Conservation (phyloP, 2,113 vertebrate genomes). For the Chascanopsetta lugubris region DNA sequence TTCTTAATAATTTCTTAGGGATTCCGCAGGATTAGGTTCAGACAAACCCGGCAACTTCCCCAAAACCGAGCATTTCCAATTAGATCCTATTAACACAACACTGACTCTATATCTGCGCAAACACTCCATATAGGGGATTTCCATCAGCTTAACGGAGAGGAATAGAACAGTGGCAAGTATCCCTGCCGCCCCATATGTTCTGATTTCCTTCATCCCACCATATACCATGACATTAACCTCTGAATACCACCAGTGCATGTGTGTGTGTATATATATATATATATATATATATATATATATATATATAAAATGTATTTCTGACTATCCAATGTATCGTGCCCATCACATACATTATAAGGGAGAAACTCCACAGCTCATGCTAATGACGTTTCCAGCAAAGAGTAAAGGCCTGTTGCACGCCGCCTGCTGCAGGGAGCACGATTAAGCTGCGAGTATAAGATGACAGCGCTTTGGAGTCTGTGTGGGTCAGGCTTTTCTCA, state of each 20-base stretch:
- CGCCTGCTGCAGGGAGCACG: slow-evolving; percentile 4
- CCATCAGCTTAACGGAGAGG: slow-evolving; percentile 45
- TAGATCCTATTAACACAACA: slow-evolving; percentile 72
- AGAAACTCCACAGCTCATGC: slow-evolving; percentile 29
- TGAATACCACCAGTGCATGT: neutral
- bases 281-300: no score
- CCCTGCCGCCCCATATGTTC: slow-evolving; percentile 13
- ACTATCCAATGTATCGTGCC: slow-evolving; percentile 6
- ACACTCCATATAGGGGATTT: slow-evolving; percentile 65
- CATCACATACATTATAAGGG: slow-evolving; percentile 7
- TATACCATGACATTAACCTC: slow-evolving; percentile 4
- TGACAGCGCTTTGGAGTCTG: slow-evolving; percentile 28
- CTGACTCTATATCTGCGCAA: slow-evolving; percentile 59
- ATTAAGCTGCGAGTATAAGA: slow-evolving; percentile 40
- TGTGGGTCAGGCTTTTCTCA: slow-evolving; percentile 16
- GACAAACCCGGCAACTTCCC: slow-evolving; percentile 65
- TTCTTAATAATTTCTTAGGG: slow-evolving; percentile 66
- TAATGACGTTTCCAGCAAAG: slow-evolving; percentile 32
- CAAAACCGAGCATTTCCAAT: slow-evolving; percentile 67
- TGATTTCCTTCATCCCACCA: neutral
- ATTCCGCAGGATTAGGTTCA: slow-evolving; percentile 69
- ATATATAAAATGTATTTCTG: no score
- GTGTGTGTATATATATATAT: no score
- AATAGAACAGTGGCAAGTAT: slow-evolving; percentile 28
- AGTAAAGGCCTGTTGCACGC: slow-evolving; percentile 5